Evolutionary conservation across 1,140 invertebrate species (phyloP).

Genomic region (Trachelipus rathkii): DNA sequence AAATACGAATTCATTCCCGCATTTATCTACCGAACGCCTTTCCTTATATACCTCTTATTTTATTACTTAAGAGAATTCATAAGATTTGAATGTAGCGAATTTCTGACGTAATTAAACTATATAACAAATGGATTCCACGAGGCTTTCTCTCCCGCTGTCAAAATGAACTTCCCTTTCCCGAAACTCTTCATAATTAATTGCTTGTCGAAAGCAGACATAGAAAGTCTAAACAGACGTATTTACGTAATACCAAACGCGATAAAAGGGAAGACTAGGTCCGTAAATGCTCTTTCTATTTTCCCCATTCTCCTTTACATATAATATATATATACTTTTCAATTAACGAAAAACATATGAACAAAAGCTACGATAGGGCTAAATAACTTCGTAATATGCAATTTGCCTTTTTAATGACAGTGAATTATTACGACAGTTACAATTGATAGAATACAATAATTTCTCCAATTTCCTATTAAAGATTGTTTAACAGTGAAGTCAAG

Average conservation of each 20-base stretch:
- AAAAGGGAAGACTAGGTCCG: not conserved
- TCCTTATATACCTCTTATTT: too few species aligned
- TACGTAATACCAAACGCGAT: not conserved
- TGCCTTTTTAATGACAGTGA: not conserved
- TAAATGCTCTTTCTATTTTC: not conserved
- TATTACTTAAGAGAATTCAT: too few species aligned
- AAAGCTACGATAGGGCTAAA: too few species aligned
- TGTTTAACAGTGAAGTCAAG: too few species aligned
- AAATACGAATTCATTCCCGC: too few species aligned
- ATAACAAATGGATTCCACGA: conserved; percentile 1
- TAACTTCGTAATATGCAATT: too few species aligned
- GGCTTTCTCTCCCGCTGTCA: not conserved
- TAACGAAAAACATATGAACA: not conserved
- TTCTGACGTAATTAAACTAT: conserved; percentile 10
- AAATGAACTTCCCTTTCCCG: not conserved
- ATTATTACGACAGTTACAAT: not conserved
- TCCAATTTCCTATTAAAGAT: too few species aligned
- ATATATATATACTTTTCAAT: not conserved
- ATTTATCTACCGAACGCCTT: too few species aligned
- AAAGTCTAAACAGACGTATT: not conserved
- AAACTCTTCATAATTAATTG: conserved; percentile 4
- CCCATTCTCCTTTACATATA: too few species aligned
- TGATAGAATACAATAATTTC: not conserved
- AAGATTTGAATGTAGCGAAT: not conserved
- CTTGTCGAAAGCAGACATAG: not conserved